Percentiles rank a stretch among this genome's conserved stretches.
These are phyloP conservation scores for Apodemia zela DNA, from an alignment of 2,888 invertebrate species.

Conservation along the genomic window DNA sequence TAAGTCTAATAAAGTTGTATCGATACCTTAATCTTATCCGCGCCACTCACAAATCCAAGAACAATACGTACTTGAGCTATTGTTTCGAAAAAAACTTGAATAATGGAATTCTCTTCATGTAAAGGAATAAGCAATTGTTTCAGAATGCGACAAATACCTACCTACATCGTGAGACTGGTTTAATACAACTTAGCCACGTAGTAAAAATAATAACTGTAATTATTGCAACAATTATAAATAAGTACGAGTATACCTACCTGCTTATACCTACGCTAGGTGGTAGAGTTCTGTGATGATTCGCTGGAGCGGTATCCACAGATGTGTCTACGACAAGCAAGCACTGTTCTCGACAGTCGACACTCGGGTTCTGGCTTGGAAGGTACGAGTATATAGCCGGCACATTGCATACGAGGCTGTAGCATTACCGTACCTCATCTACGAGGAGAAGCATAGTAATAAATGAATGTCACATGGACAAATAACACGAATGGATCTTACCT, in stretches of 20 bases:
- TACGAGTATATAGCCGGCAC: too few species aligned
- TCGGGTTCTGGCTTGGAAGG: too few species aligned
- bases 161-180: not conserved
- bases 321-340: too few species aligned
- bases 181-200: not conserved
- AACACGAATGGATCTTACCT: too few species aligned
- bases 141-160: slow-evolving; percentile 7
- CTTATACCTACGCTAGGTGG: too few species aligned
- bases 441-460: too few species aligned
- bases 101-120: slow-evolving; percentile 10
- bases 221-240: not conserved
- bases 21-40: slow-evolving; percentile 26
- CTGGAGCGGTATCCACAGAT: too few species aligned
- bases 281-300: too few species aligned
- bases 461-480: too few species aligned
- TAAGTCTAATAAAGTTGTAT: slow-evolving; percentile 42
- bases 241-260: not conserved
- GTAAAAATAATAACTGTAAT: not conserved
- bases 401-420: too few species aligned
- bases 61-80: slow-evolving; percentile 14
- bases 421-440: too few species aligned
- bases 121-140: slow-evolving; percentile 9
- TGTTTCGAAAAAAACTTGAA: slow-evolving; percentile 12
- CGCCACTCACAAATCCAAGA: slow-evolving; percentile 16
- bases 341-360: too few species aligned